Conservation (phyloP, 2,113 vertebrate genomes). For the Pterocles burchelli region DNA sequence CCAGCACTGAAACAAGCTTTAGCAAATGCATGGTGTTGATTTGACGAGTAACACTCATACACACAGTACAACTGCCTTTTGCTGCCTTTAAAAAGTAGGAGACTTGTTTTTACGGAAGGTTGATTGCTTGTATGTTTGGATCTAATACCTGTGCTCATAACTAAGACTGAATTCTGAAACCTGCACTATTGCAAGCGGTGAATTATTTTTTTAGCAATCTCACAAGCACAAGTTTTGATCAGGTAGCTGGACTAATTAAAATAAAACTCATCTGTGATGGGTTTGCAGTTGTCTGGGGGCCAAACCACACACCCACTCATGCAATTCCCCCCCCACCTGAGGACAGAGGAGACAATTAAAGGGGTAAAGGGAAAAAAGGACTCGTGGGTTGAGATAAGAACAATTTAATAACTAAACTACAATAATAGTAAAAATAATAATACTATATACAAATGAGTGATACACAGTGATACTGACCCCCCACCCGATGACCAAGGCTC, state of each 20-base stretch:
- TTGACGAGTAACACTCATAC: neutral
- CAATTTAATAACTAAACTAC: too few species aligned
- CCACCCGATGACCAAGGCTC: too few species aligned
- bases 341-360: too few species aligned
- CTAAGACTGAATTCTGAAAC: neutral
- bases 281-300: too few species aligned
- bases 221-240: fast-evolving
- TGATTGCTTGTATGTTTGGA: fast-evolving
- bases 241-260: neutral
- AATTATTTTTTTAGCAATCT: neutral
- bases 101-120: neutral
- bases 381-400: too few species aligned
- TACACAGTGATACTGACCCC: too few species aligned
- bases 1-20: neutral
- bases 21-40: neutral
- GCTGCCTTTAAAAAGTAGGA: neutral
- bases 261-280: neutral
- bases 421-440: too few species aligned
- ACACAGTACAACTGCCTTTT: neutral
- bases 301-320: too few species aligned
- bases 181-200: fast-evolving
- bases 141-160: neutral
- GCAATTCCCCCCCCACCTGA: too few species aligned
- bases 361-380: too few species aligned
- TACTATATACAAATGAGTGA: too few species aligned